Percentiles rank a stretch among this genome's conserved stretches.
These are phyloP conservation scores for Philopotamus ludificatus DNA, from an alignment of 1,140 invertebrate genomes.

Conservation along the genomic window DNA sequence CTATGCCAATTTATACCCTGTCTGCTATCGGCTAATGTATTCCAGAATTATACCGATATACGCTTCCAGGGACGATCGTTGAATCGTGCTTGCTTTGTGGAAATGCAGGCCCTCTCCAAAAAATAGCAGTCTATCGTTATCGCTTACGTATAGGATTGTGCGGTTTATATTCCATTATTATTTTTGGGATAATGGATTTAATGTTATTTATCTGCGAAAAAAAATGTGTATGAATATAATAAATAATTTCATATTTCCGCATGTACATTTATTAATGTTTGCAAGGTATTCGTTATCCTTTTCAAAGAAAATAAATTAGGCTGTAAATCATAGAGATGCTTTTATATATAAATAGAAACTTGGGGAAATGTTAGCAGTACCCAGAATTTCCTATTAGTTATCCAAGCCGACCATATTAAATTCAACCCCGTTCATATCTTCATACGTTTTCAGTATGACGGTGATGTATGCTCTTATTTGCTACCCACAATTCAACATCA, in stretches of 20 bases:
- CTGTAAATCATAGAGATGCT: neutral
- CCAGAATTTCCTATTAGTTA: conserved; percentile 22
- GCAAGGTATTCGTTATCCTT: too few species aligned
- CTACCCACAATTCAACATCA: conserved; percentile 12
- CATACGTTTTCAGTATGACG: neutral
- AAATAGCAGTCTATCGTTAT: neutral
- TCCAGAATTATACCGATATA: neutral
- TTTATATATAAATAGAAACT: conserved; percentile 2
- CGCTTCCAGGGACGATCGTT: too few species aligned
- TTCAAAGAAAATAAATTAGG: neutral
- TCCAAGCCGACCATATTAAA: conserved; percentile 19
- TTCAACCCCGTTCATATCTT: conserved; percentile 17
- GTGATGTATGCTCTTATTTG: conserved; percentile 21
- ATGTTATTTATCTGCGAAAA: neutral
- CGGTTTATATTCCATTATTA: neutral
- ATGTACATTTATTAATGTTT: too few species aligned
- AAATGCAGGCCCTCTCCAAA: neutral
- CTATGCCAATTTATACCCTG: conserved; percentile 10
- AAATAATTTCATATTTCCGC: too few species aligned
- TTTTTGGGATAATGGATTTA: neutral
- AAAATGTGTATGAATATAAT: too few species aligned
- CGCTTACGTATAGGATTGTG: neutral
- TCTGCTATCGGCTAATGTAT: neutral
- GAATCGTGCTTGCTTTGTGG: neutral
- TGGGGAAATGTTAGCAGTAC: neutral